phyloP scores from a whole-genome alignment of 2,113 vertebrate genomes.

The Xiphophorus couchianus region DNA sequence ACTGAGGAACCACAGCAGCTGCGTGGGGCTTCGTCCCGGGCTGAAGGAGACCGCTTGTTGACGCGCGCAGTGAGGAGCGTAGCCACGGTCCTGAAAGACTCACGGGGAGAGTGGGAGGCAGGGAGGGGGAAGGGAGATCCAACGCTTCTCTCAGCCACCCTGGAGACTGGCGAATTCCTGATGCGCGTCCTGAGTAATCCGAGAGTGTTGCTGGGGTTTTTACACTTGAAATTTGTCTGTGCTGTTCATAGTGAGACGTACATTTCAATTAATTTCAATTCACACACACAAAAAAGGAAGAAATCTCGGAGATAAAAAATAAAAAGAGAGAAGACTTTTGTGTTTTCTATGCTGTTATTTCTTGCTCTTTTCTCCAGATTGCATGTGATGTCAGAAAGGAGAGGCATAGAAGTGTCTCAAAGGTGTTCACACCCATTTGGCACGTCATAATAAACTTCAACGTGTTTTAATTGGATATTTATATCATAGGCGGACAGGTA shows the following conservation, averaged over 20 bases:
- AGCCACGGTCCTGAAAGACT: constrained; percentile 28
- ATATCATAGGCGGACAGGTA: too few species aligned
- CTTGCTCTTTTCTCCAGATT: background rate
- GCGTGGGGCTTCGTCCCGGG: constrained; percentile 57
- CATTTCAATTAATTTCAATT: background rate
- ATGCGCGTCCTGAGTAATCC: constrained; percentile 53
- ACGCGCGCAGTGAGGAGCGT: constrained; percentile 40
- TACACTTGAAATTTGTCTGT: constrained; percentile 3
- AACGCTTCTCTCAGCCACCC: constrained; percentile 13
- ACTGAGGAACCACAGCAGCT: constrained; percentile 51
- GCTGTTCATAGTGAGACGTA: background rate
- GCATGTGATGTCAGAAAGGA: background rate
- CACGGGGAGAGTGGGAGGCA: background rate
- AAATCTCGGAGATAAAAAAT: background rate
- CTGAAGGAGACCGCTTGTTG: constrained; percentile 38
- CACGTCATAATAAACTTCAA: too few species aligned
- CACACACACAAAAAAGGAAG: background rate
- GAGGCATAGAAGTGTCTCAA: background rate
- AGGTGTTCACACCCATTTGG: too few species aligned
- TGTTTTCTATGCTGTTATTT: too few species aligned
- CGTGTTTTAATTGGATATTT: too few species aligned
- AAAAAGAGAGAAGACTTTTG: background rate
- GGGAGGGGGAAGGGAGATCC: background rate
- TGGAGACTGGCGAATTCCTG: constrained; percentile 41
- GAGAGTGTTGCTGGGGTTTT: constrained; percentile 7